phyloP scores from a whole-genome alignment of 2,113 vertebrate species.

The Pungitius pungitius region DNA sequence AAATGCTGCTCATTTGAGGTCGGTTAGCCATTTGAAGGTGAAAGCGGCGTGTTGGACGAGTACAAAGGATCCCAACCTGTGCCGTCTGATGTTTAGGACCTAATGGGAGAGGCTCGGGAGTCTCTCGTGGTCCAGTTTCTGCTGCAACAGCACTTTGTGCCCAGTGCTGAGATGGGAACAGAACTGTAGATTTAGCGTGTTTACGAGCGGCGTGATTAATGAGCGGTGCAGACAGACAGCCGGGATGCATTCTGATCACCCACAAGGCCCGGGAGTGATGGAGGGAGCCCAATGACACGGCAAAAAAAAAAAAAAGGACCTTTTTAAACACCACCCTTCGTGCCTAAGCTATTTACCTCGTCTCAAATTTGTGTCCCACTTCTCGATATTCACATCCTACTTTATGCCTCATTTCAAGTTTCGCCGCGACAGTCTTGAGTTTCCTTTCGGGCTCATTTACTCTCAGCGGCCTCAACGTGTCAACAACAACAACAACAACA shows the following conservation, averaged over 20 bases:
- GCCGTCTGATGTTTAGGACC: too few relatives aligned
- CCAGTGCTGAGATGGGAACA: conserved; percentile 68
- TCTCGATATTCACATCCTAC: background rate
- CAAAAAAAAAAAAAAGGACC: too few relatives aligned
- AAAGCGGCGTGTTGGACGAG: background rate
- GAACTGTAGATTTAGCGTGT: conserved; percentile 75
- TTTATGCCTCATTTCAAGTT: background rate
- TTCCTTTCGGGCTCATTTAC: conserved; percentile 19
- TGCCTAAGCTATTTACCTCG: too few relatives aligned
- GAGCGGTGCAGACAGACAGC: conserved; percentile 70
- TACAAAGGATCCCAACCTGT: background rate
- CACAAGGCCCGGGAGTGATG: conserved; percentile 71
- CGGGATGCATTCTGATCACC: conserved; percentile 74
- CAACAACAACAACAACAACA: conserved; percentile 33
- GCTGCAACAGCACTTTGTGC: conserved; percentile 63
- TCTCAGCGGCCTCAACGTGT: background rate
- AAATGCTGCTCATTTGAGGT: conserved; percentile 6
- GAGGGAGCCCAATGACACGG: conserved; percentile 54
- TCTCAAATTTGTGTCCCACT: background rate
- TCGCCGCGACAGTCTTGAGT: background rate
- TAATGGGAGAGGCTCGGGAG: too few relatives aligned
- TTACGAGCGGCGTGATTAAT: conserved; percentile 71
- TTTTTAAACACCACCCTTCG: too few relatives aligned
- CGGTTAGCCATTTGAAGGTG: too few relatives aligned
- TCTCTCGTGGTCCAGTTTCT: too few relatives aligned